Conservation (phyloP, 1,140 invertebrate genomes). For the Brachionus rubens region DNA sequence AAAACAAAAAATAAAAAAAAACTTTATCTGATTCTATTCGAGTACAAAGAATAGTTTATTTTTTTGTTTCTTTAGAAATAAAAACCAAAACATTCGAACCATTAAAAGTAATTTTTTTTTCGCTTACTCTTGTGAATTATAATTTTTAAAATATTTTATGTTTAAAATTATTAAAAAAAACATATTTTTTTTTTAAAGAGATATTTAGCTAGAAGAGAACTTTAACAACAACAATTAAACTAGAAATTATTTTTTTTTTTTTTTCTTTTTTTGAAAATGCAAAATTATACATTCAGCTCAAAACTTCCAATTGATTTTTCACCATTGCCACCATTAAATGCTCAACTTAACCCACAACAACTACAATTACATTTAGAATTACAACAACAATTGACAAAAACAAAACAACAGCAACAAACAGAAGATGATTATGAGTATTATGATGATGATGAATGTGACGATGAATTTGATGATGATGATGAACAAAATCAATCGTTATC, state of each 20-base stretch:
- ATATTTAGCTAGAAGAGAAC: no score
- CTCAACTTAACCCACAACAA: slow-evolving; percentile 17
- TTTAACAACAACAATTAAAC: no score
- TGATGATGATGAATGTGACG: slow-evolving; percentile 11
- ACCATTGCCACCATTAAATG: no score
- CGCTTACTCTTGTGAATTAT: no score
- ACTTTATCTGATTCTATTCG: no score
- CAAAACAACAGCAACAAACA: neutral
- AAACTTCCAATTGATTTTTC: neutral
- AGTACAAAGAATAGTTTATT: no score
- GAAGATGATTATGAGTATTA: slow-evolving; percentile 1
- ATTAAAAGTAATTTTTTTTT: no score
- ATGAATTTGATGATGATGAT: neutral
- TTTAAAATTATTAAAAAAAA: neutral
- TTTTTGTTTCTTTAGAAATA: no score
- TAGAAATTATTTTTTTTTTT: neutral
- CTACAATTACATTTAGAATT: slow-evolving; percentile 2
- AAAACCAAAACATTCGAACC: no score
- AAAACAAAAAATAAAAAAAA: no score
- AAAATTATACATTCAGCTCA: neutral
- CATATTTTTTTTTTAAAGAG: no score
- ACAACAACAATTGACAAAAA: neutral
- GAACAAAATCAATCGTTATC: neutral
- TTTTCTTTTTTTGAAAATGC: neutral
- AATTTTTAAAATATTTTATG: slow-evolving; percentile 24